Evolutionary conservation across 35 echinoderm and acorn worm genomes (phyloP), one percentile per base, ranked within the genome.

Genomic region (Anneissia japonica): DNA sequence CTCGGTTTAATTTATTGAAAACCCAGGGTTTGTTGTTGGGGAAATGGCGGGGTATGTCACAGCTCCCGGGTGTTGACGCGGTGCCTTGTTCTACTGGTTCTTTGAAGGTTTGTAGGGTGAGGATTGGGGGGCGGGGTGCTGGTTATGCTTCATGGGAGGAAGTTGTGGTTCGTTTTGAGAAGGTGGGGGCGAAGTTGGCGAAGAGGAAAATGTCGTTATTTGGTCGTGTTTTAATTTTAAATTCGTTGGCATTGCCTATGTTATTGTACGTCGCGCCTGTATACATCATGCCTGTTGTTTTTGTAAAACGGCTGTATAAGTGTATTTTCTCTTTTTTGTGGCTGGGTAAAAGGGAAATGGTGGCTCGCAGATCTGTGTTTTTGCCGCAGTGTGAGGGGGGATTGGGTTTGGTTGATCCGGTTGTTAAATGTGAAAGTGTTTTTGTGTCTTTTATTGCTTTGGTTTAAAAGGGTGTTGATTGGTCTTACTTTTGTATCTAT

Each of bases 1-100:
- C 78, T 4, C 73, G 73, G 34, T 56, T 86, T 37, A 86, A 86
- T 45, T 30, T 56, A 10, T 29, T 30, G n/a, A 86, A 86, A 40
- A 76, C 84, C 30, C 30, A 76, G 4, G 84, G 64, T 40, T 35
- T 86, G 1, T 73, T 64, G 12, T 73, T 41, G 9, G 84, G 84
- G 75, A 76, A 14, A 30, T 86, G 72, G 84, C 34, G 84, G 2
- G 30, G 72, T 9, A 2, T 64, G 21, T 64, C 19, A 2, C 1
- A 23, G 21, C 51, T 64, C 26, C 51, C 21, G 11, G 51, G 51
- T 9, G 51, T 64, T 1, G 51, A 64, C 9, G 11, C 51, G 1
- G 21, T 64, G 1, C 51, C 51, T 9, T 64, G 51, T 9, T 64
- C 51, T 26, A 1, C 1, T 9, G 21, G 26, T 12, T 23, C 51